Evolutionary conservation across 2,797 vertebrate genomes (phyloP), one percentile per base, ranked within the genome.

Genomic region (Rhinichthys osculus): DNA sequence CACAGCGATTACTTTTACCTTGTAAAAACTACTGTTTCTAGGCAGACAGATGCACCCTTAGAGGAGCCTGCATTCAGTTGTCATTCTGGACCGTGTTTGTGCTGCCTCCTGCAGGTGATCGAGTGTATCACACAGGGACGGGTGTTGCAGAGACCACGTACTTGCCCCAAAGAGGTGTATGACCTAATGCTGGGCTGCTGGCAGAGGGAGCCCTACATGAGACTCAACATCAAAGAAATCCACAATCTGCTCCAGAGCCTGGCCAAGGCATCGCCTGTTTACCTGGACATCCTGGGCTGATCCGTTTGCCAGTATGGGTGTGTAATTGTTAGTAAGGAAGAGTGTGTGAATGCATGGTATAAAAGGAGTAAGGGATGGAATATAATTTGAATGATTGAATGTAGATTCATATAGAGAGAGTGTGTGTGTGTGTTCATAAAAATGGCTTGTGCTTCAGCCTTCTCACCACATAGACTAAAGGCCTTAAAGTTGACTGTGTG

Each of bases 121-220:
- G 98, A 99, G 92, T 99, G 98, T 93, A 99, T 99, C 95, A 99
- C 98, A 81, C 98, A 99, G 94, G 98, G 98, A 82, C 95, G 98
- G 40, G 98, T 99, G 87, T 95, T 99, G 92, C 98, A 99, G 95
- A 95, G 98, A 90, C 98, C 98, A 87, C 97, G 98, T 74, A 97
- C 97, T 0, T 99, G 98, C 92, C 98, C 98, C 72, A 99, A 99
- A 92, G 98, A 99, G 93, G 97, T 99, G 33, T 99, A 99, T 1
- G 97, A 99, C 92, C 95, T 99, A 94, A 99, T 99, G 98, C 94
- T 99, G 92, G 98, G 98, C 90, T 99, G 98, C 94, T 99, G 98
- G 98, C 98, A 99, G 90, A 93, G 98, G 81, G 98, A 99, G 89
- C 98, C 98, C 82, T 98, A 99, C 93, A 98, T 98, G 97, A 96